Evolutionary conservation across 1,140 invertebrate species (phyloP).

Genomic region (Dreissena polymorpha): DNA sequence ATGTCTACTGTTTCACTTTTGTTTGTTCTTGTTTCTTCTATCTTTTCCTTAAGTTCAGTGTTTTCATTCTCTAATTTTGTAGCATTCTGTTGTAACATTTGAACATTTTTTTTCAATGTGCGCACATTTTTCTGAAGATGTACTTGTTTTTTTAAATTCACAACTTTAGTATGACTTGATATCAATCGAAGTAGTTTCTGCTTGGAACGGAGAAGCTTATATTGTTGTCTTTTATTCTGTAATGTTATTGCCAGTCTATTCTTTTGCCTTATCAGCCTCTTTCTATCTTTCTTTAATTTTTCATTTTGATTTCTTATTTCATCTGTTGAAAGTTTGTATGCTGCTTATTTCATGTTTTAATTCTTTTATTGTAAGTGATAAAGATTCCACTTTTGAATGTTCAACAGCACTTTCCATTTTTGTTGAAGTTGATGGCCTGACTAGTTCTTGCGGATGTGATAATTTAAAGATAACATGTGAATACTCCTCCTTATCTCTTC

Average conservation of each 20-base stretch:
- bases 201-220: slow-evolving; percentile 21
- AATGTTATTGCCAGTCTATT: slow-evolving; percentile 16
- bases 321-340: slow-evolving; percentile 1
- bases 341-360: slow-evolving; percentile 28
- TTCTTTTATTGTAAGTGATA: not conserved
- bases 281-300: slow-evolving; percentile 30
- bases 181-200: not conserved
- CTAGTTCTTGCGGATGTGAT: not conserved
- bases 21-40: too few species aligned
- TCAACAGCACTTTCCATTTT: slow-evolving; percentile 13
- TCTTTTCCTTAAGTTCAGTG: too few species aligned
- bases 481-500: slow-evolving; percentile 27
- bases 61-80: too few species aligned
- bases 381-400: slow-evolving; percentile 19
- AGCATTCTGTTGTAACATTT: too few species aligned
- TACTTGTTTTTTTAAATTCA: slow-evolving; percentile 24
- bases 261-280: slow-evolving; percentile 19
- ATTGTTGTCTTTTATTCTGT: slow-evolving; percentile 38
- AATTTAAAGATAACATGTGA: slow-evolving; percentile 29
- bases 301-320: slow-evolving; percentile 13
- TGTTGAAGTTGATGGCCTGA: slow-evolving; percentile 20
- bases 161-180: slow-evolving; percentile 7
- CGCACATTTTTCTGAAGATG: slow-evolving; percentile 34
- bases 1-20: too few species aligned
- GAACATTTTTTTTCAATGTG: too few species aligned